These are phyloP conservation scores for Montipora cactus DNA, from an alignment of 64 coral and sea anemone genomes.

Conservation along the genomic window DNA sequence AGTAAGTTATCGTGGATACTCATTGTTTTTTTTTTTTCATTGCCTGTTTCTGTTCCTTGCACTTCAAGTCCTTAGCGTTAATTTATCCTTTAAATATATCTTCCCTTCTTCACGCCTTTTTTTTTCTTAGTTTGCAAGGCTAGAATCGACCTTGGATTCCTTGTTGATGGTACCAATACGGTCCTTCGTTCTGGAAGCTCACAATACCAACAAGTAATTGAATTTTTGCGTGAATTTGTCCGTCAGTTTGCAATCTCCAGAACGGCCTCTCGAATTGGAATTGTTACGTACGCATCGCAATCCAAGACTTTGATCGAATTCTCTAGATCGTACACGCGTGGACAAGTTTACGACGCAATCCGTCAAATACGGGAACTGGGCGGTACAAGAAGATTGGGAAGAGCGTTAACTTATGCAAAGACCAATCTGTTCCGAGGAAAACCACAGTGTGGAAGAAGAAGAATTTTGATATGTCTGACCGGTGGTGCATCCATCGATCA, in stretches of 20 bases:
- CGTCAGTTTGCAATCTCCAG: conserved; percentile 33
- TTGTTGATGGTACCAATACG: conserved; percentile 43
- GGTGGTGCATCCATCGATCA: conserved; percentile 41
- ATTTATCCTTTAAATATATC: too few species aligned
- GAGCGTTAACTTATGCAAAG: conserved; percentile 44
- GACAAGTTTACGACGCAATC: conserved; percentile 2
- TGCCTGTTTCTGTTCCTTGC: neutral
- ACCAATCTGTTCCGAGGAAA: conserved; percentile 55
- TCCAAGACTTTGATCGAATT: neutral
- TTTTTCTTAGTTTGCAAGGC: neutral
- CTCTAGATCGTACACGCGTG: neutral
- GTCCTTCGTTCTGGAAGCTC: neutral
- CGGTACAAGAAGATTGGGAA: conserved; percentile 29
- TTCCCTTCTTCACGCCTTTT: too few species aligned
- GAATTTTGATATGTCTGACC: conserved; percentile 47
- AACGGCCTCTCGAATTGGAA: conserved; percentile 34
- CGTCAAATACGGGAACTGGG: conserved; percentile 20
- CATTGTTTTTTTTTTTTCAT: neutral
- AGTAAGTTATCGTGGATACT: neutral
- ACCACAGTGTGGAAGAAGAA: conserved; percentile 66
- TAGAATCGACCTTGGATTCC: conserved; percentile 66
- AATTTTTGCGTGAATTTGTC: conserved; percentile 29
- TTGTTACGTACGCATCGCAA: conserved; percentile 46
- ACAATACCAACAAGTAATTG: conserved; percentile 5
- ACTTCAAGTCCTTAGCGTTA: too few species aligned